Evolutionary conservation across 1,140 invertebrate species (phyloP), one percentile per base, ranked within the genome.

Genomic region (Mamestra configurata): DNA sequence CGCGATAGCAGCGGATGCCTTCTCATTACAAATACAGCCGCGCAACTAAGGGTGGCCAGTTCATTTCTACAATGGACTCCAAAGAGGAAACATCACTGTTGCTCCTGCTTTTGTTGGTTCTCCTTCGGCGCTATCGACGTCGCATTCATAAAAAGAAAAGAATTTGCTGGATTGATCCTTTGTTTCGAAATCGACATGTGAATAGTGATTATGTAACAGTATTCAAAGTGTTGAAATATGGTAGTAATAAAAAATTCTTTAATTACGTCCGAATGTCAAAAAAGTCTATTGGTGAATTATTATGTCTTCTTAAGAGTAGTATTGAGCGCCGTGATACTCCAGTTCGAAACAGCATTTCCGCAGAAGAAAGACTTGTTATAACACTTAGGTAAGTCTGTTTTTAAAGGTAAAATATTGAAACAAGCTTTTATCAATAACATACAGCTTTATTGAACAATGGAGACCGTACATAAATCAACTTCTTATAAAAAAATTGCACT

Each of bases 141-240:
- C 46, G 46, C 46, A n/a, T 49, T n/a, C 11, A 49, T n/a, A 49
- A 49, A 49, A n/a, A n/a, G 13, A 49, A 49, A 49, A 49, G 46
- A 49, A n/a, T n/a, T n/a, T 49, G 15, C 15, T 49, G 46, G 46
- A 49, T 49, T 49, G 15, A 49, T 49, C 13, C 13, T 49, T 49
- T 49, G 46, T 49, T 49, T 49, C 46, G 46, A 49, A 49, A 49
- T 49, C 46, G 46, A n/a, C 46, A 49, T 49, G 46, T 49, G 46
- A n/a, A 49, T 49, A 49, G 46, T 49, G 35, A 37, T 37, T 37
- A 37, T 37, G 5, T 37, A 37, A 15, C 46, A n/a, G 46, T 49
- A 49, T n/a, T 49, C 15, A n/a, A 49, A n/a, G 46, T 49, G 15
- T n/a, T 49, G 13, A 49, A 49, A 49, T n/a, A 49, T 49, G 15